Evolutionary conservation across 2,888 invertebrate genomes (phyloP).

Genomic region (Desoria tigrina): DNA sequence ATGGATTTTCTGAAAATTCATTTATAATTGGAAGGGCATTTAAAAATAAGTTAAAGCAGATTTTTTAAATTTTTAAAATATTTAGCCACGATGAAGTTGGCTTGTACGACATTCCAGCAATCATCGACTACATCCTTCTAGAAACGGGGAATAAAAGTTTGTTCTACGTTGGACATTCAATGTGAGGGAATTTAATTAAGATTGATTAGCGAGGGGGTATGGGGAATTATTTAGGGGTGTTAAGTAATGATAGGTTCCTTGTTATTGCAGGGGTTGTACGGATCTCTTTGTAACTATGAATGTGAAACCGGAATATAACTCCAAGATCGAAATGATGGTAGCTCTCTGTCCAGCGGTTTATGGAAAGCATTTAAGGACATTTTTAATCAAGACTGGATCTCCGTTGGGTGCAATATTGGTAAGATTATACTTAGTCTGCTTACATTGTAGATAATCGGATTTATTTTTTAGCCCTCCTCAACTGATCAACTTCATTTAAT

Average conservation of each 20-base stretch:
- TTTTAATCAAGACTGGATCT: too few species aligned
- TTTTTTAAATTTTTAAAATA: too few species aligned
- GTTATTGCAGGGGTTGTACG: not conserved
- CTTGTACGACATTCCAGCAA: constrained; percentile 4
- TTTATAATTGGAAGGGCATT: too few species aligned
- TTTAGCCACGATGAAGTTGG: not conserved
- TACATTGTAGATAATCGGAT: too few species aligned
- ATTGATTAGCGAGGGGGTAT: not conserved
- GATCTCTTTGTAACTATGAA: not conserved
- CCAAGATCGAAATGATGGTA: not conserved
- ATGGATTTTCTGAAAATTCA: not conserved
- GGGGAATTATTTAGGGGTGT: too few species aligned
- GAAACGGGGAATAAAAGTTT: not conserved
- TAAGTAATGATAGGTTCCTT: too few species aligned
- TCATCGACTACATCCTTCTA: constrained; percentile 13
- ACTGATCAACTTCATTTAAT: too few species aligned
- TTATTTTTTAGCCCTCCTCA: too few species aligned
- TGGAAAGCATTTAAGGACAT: not conserved
- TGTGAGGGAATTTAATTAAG: not conserved
- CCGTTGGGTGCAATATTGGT: not conserved
- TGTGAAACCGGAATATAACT: constrained; percentile 6
- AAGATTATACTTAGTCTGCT: too few species aligned
- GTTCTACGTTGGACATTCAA: constrained; percentile 9
- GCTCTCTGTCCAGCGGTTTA: constrained; percentile 9
- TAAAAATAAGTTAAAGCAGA: too few species aligned